Percentiles rank a stretch among this genome's conserved stretches.
phyloP scores from a whole-genome alignment of 2,113 vertebrate species.

The Takifugu flavidus region DNA sequence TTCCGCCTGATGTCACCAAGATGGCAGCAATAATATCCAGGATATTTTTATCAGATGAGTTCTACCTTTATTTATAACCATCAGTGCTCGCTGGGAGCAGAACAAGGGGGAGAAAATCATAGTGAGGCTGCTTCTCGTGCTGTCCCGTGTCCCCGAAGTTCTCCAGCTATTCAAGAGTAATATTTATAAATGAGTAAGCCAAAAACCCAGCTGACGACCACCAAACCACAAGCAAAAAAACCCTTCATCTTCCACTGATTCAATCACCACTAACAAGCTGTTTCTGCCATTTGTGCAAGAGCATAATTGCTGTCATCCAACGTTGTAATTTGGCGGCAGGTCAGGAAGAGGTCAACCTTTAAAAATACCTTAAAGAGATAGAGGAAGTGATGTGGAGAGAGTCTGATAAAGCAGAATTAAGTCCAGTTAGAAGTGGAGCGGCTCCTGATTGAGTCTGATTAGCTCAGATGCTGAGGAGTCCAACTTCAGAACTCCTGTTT shows the following conservation, averaged over 20 bases:
- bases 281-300: not conserved
- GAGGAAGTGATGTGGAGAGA: not conserved
- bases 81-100: too few species aligned
- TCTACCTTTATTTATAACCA: too few species aligned
- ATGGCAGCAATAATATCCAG: too few species aligned
- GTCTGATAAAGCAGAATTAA: not conserved
- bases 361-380: not conserved
- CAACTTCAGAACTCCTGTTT: slow-evolving; percentile 6
- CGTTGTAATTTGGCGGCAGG: not conserved
- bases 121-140: too few species aligned
- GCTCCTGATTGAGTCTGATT: slow-evolving; percentile 26
- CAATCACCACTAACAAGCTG: not conserved
- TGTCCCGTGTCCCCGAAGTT: too few species aligned
- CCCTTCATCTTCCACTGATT: not conserved
- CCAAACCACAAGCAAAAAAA: too few species aligned
- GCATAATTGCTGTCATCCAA: slow-evolving; percentile 5
- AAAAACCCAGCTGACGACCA: too few species aligned
- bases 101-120: too few species aligned
- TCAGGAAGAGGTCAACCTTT: not conserved
- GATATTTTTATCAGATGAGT: too few species aligned
- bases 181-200: too few species aligned
- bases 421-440: not conserved
- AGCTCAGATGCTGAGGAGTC: slow-evolving; percentile 3
- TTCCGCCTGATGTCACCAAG: too few species aligned
- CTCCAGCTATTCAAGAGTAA: too few species aligned